Conservation (phyloP, 1,140 invertebrate species). For the Gonatopus flavifemur region DNA sequence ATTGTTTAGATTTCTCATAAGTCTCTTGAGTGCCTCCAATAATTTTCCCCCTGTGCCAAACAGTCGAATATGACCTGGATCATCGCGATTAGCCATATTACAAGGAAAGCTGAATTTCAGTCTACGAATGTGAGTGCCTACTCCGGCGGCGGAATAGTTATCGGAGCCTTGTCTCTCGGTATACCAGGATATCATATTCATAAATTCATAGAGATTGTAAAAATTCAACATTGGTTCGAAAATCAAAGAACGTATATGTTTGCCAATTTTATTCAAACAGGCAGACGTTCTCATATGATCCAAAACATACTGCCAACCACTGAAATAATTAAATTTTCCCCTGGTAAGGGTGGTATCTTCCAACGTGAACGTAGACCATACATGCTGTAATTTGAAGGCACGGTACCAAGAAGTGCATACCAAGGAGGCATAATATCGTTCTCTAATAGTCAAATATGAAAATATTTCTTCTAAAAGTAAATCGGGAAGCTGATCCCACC, state of each 20-base stretch:
- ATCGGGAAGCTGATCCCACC: conserved; percentile 74
- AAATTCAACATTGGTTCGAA: conserved; percentile 79
- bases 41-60: conserved; percentile 79
- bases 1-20: conserved; percentile 70
- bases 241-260: conserved; percentile 67
- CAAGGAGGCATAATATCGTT: conserved; percentile 75
- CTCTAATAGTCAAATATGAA: conserved; percentile 66
- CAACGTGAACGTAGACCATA: conserved; percentile 74
- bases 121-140: conserved; percentile 64
- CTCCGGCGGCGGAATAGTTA: conserved; percentile 47
- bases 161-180: conserved; percentile 56
- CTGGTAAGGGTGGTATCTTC: conserved; percentile 74
- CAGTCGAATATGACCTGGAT: conserved; percentile 63
- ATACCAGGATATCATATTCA: conserved; percentile 78
- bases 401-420: conserved; percentile 71
- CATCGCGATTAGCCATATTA: conserved; percentile 66
- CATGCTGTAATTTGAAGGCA: conserved; percentile 72
- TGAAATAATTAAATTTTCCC: conserved; percentile 79
- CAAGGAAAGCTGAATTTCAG: conserved; percentile 81
- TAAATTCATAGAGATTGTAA: conserved; percentile 82
- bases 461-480: conserved; percentile 79
- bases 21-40: conserved; percentile 67
- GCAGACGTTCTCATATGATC: conserved; percentile 75
- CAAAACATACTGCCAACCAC: conserved; percentile 78
- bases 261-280: conserved; percentile 72